phyloP scores from a whole-genome alignment of 1,140 invertebrate genomes.

The Acromyrmex charruanus region DNA sequence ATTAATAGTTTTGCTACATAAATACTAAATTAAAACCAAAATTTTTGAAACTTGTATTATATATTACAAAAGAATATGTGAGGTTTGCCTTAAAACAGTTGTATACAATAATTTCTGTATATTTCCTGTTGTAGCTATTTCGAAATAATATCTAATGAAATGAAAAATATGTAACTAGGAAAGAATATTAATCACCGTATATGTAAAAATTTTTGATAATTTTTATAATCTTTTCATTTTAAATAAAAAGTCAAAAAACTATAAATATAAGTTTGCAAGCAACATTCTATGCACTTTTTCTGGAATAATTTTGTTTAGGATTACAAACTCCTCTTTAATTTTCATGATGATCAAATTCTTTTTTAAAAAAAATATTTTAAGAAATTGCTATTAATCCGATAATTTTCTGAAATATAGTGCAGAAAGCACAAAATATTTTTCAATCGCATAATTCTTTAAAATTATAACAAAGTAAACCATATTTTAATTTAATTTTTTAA shows the following conservation, averaged over 20 bases:
- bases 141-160: neutral
- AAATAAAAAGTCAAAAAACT: neutral
- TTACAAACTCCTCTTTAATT: slow-evolving; percentile 5
- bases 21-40: neutral
- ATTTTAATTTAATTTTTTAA: neutral
- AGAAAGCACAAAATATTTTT: neutral
- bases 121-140: neutral
- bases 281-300: neutral
- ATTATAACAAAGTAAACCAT: neutral
- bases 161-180: slow-evolving; percentile 5
- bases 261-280: neutral
- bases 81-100: neutral
- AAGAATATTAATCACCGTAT: neutral
- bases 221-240: neutral
- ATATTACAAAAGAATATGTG: neutral
- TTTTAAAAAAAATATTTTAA: slow-evolving; percentile 17
- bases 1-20: neutral
- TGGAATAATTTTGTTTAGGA: slow-evolving; percentile 7
- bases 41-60: neutral
- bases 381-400: neutral
- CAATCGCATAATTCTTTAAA: neutral
- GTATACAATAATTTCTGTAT: neutral
- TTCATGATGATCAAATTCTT: slow-evolving; percentile 23
- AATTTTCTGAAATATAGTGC: neutral
- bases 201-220: neutral